phyloP scores from a whole-genome alignment of 1,140 invertebrate species.

The Limonius californicus region DNA sequence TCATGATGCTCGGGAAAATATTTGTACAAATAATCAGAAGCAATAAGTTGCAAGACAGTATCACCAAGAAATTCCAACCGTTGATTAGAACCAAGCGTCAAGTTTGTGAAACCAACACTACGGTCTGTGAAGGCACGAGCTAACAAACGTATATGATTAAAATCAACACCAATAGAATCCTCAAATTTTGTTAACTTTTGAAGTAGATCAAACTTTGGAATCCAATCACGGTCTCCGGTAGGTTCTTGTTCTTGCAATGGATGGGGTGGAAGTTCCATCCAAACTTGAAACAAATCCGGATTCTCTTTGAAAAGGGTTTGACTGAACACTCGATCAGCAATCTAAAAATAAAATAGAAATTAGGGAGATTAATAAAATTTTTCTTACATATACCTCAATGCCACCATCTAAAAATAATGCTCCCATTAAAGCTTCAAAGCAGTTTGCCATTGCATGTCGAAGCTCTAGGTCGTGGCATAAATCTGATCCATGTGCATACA shows the following conservation, averaged over 20 bases:
- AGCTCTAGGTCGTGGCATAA: conserved; percentile 94
- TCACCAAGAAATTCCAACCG: conserved; percentile 96
- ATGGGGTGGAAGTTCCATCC: conserved; percentile 84
- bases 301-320: conserved; percentile 75
- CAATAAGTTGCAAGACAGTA: conserved; percentile 93
- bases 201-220: conserved; percentile 75
- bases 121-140: conserved; percentile 95
- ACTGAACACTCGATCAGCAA: conserved; percentile 78
- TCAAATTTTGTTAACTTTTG: conserved; percentile 90
- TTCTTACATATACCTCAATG: conserved; percentile 72
- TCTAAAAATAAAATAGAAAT: too few species aligned
- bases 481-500: conserved; percentile 97
- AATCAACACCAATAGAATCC: conserved; percentile 85
- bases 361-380: too few species aligned
- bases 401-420: conserved; percentile 93
- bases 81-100: conserved; percentile 97
- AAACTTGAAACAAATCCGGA: conserved; percentile 64
- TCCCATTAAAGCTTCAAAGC: conserved; percentile 98
- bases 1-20: conserved; percentile 99
- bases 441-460: conserved; percentile 97
- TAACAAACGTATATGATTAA: conserved; percentile 90
- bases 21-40: conserved; percentile 94
- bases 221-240: conserved; percentile 88
- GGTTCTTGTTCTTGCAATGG: conserved; percentile 91
- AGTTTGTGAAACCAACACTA: conserved; percentile 92